Conservation (phyloP, 2,888 invertebrate species). For the Rhingia rostrata region DNA sequence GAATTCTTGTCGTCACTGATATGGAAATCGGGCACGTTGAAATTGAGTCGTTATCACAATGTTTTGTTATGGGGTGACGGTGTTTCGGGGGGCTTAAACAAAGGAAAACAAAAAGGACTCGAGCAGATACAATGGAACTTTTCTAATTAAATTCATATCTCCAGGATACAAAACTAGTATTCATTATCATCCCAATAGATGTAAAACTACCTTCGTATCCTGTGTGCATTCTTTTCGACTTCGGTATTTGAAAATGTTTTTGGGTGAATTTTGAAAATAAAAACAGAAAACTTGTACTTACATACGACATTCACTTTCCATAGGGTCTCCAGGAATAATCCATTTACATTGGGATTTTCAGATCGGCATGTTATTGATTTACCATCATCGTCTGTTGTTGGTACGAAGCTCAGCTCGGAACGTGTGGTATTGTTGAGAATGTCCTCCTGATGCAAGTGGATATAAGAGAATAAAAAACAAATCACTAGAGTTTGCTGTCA, state of each 20-base stretch:
- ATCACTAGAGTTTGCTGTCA: neutral
- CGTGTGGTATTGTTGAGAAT: slow-evolving; percentile 91
- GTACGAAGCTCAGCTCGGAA: slow-evolving; percentile 94
- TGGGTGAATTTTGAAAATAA: neutral
- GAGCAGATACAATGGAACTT: neutral
- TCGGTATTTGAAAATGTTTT: too few species aligned
- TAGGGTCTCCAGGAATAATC: slow-evolving; percentile 91
- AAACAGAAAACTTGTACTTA: slow-evolving; percentile 85
- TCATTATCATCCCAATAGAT: neutral
- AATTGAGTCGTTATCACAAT: slow-evolving; percentile 20
- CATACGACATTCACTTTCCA: slow-evolving; percentile 95
- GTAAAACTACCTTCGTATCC: neutral
- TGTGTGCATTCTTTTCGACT: too few species aligned
- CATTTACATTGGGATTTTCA: slow-evolving; percentile 95
- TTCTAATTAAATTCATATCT: slow-evolving; percentile 36
- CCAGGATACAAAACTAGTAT: neutral
- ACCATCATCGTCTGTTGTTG: slow-evolving; percentile 94
- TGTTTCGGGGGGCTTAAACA: neutral
- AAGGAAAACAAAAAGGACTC: too few species aligned
- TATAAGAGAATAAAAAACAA: slow-evolving; percentile 26
- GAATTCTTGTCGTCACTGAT: slow-evolving; percentile 2
- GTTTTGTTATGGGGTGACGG: neutral
- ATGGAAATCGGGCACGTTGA: slow-evolving; percentile 21
- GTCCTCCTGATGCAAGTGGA: slow-evolving; percentile 86
- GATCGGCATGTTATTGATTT: slow-evolving; percentile 94